Conservation (phyloP, 1,140 invertebrate species). For the Drosophila triauraria region DNA sequence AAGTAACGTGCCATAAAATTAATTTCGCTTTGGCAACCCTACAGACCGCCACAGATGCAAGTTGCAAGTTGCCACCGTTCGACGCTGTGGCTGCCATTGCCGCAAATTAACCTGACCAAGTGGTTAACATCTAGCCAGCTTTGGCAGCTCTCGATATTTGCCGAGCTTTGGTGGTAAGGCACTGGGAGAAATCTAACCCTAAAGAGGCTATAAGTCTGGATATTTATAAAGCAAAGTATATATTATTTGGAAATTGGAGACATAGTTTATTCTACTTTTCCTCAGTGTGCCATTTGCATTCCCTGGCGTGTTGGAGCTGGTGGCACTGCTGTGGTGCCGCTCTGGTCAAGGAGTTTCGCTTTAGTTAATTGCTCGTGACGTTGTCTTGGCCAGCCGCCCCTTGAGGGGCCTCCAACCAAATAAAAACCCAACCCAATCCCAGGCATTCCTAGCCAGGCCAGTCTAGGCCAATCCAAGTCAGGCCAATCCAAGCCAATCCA, state of each 20-base stretch:
- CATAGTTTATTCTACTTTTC: background rate
- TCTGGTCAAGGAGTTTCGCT: slow-evolving; percentile 80
- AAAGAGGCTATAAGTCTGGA: background rate
- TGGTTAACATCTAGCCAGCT: slow-evolving; percentile 37
- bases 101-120: slow-evolving; percentile 63
- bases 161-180: slow-evolving; percentile 6
- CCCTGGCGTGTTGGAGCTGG: background rate
- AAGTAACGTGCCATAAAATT: slow-evolving; percentile 70
- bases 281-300: slow-evolving; percentile 29
- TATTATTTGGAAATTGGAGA: too few relatives aligned
- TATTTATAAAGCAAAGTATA: too few relatives aligned
- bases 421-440: slow-evolving; percentile 6
- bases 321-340: slow-evolving; percentile 5
- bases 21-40: slow-evolving; percentile 73
- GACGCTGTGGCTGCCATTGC: slow-evolving; percentile 31
- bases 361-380: slow-evolving; percentile 81
- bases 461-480: background rate
- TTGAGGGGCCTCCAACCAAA: slow-evolving; percentile 13
- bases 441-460: background rate
- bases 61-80: slow-evolving; percentile 56
- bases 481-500: slow-evolving; percentile 4
- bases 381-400: slow-evolving; percentile 46
- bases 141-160: slow-evolving; percentile 48
- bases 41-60: slow-evolving; percentile 32
- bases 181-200: background rate